These are phyloP conservation scores for Sclerurus mexicanus DNA, from an alignment of 2,113 vertebrate genomes.

Conservation along the genomic window DNA sequence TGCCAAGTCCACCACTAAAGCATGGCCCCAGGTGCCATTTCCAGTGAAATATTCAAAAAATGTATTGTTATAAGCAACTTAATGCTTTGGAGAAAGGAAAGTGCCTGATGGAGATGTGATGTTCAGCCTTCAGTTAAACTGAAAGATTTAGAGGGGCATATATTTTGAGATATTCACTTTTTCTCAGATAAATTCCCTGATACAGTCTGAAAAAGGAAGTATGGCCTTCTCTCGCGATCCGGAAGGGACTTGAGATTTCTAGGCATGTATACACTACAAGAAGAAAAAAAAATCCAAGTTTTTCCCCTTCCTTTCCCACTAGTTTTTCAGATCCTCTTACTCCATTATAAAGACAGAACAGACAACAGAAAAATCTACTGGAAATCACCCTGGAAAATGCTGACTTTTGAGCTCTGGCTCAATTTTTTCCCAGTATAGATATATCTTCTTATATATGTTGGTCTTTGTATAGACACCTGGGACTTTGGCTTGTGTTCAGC, in stretches of 20 bases:
- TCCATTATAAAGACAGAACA: not conserved
- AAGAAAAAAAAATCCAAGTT: not conserved
- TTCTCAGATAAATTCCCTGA: not conserved
- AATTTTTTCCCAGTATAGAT: not conserved
- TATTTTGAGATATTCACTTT: not conserved
- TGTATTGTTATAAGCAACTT: not conserved
- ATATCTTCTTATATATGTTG: not conserved
- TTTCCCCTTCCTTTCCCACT: not conserved
- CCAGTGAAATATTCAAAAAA: not conserved
- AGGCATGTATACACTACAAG: not conserved
- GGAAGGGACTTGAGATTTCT: not conserved
- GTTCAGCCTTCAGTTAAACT: not conserved
- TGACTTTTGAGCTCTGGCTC: not conserved
- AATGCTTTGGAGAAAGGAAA: not conserved
- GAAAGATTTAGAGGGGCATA: not conserved
- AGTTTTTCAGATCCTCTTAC: not conserved
- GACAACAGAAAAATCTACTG: not conserved
- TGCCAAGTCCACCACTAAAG: not conserved
- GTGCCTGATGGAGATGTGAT: not conserved
- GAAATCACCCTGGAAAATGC: not conserved
- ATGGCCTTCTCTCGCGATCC: too few relatives aligned
- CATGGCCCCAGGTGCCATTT: not conserved
- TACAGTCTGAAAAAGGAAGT: not conserved
- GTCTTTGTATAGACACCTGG: not conserved
- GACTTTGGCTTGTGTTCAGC: not conserved